Base-by-base conservation (phyloP, 2,888 invertebrate genomes). In the Drosophila birchii region DNA sequence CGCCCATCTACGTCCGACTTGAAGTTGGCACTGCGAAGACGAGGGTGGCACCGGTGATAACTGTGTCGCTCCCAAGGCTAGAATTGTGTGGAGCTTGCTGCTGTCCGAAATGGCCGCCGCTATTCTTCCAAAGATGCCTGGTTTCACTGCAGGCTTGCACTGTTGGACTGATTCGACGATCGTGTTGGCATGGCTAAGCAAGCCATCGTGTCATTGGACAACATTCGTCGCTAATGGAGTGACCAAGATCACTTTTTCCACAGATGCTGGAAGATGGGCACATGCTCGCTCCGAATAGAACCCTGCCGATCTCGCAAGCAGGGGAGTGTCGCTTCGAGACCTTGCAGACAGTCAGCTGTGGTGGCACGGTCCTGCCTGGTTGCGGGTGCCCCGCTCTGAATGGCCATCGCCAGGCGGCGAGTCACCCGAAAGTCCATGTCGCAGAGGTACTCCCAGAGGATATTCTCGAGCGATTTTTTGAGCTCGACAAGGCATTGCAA, bases 31-130 rank as follows among this genome's bases (percentile, higher is more conserved):
- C 58, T 7, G 39, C n/a, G 20, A 43, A 43, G 14, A 69, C 63
- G 20, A 61, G 62, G n/a, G 60, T 61, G 4, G 36, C 36, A 1
- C 53, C 60, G 3, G 43, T 44, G 1, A 51, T 53, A 16, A 54
- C 54, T 9, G 26, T 73, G 8, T 53, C 62, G 6, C 14, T 69
- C 1, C 60, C 73, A 14, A 60, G 73, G 20, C 39, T 70, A 3
- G 73, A 76, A 36, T 45, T 70, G 3, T 70, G 67, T 41, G 63
- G 68, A 16, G 72, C 61, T n/a, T n/a, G n/a, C n/a, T n/a, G n/a
- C n/a, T n/a, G n/a, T n/a, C n/a, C 3, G 68, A 68, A 38, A 38
- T 71, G 47, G 20, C 26, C 26, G 26, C 23, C 23, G n/a, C n/a
- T n/a, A n/a, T n/a, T n/a, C n/a, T n/a, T n/a, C n/a, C n/a, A n/a